Conservation (phyloP, 2,113 vertebrate species). For the Poecilia latipinna region DNA sequence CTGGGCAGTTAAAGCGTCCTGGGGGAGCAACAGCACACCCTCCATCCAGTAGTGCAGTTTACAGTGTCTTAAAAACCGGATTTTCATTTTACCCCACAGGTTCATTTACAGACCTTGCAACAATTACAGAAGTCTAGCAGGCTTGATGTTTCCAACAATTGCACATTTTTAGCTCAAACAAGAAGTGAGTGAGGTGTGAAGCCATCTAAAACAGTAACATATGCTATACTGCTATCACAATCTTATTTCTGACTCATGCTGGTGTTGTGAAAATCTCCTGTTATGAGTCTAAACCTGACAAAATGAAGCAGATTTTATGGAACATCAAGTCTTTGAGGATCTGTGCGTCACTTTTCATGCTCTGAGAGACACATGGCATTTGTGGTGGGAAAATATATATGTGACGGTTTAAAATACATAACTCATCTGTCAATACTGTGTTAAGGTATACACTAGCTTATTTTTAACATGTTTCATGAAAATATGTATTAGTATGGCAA, state of each 20-base stretch:
- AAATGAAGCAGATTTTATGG: no score
- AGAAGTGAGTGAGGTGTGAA: background rate
- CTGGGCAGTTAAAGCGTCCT: constrained; percentile 1
- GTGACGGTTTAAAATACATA: no score
- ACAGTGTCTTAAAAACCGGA: background rate
- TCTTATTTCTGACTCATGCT: no score
- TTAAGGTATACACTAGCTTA: background rate
- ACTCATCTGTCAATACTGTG: background rate
- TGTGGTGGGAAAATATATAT: no score
- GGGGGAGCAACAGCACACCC: background rate
- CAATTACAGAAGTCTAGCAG: constrained; percentile 18
- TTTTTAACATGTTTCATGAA: background rate
- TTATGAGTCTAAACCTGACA: no score
- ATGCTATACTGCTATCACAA: no score
- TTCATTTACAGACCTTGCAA: constrained; percentile 22
- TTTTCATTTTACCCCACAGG: background rate
- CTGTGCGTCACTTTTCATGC: no score
- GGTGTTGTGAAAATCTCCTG: no score
- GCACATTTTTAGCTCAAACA: background rate
- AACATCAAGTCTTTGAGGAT: no score
- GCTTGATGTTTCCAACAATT: background rate
- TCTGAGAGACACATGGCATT: no score
- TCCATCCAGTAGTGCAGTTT: background rate
- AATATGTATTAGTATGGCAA: background rate
- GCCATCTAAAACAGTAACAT: no score